Base-by-base conservation (phyloP, 2,797 vertebrate genomes). In the Acipenser transmontanus region DNA sequence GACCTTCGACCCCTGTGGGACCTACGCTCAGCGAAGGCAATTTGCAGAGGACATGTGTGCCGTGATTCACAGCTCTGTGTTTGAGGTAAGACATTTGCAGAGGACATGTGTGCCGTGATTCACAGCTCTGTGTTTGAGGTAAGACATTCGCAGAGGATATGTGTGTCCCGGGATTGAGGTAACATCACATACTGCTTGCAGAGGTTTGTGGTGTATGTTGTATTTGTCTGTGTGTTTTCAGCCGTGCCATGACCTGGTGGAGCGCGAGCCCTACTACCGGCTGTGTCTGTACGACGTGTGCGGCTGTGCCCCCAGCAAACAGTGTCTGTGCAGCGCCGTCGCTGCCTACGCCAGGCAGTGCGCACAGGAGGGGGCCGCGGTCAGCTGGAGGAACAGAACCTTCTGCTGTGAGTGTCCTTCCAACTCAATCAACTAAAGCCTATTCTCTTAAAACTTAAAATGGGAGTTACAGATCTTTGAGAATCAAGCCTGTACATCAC, bases 241-340 rank as follows among this genome's bases (percentile, higher is more conserved):
- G 96, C 69, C 66, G 0, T 96, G 95, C 69, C 94, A 97, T 1
- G 76, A 85, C 1, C 69, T 83, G 1, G 93, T 96, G 78, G 94
- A 95, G 34, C 81, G 82, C 34, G 92, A 93, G 70, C 86, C 87
- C 0, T 96, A 91, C 73, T 66, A 89, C 66, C 87, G 82, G 49
- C 82, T 91, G 9, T 98, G 95, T 75, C 79, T 91, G 61, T 78
- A 70, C 0, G 93, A 93, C 0, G 80, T 89, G 63, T 98, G 96
- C 1, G 72, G 82, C 70, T 96, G 94, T 14, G 56, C 13, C 4
- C 72, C 75, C 0, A 70, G 74, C 20, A 69, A 50, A 20, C 68
- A 73, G 6, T 96, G 94, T 65, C 88, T 90, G 56, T 97, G 95
- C 67, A 75, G 86, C 0, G 74, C 89, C 8, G 84, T 98, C 47